Conservation (phyloP, 2,797 vertebrate species). For the Falco columbarius region DNA sequence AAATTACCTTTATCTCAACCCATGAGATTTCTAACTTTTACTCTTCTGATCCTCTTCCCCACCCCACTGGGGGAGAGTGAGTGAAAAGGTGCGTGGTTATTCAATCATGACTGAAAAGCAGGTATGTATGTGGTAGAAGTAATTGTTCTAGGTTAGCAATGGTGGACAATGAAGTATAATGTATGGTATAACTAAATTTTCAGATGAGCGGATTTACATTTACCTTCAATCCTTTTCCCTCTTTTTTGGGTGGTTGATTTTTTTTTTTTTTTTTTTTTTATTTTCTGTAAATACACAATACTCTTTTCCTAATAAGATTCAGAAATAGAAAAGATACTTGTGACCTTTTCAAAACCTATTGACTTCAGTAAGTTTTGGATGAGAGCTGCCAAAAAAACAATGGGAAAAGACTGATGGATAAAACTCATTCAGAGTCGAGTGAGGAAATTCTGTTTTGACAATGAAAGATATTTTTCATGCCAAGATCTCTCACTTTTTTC, state of each 20-base stretch:
- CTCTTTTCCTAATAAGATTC: background rate
- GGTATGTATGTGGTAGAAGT: background rate
- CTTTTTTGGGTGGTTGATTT: too few species aligned
- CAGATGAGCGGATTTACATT: background rate
- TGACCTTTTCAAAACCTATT: background rate
- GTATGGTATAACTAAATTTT: background rate
- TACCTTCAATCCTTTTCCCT: background rate
- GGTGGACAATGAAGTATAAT: background rate
- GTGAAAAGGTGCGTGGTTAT: too few species aligned
- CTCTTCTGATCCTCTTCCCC: too few species aligned
- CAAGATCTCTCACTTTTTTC: background rate
- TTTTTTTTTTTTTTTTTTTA: background rate
- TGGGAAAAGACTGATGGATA: background rate
- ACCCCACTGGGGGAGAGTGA: too few species aligned
- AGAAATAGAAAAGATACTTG: background rate
- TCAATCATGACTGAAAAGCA: background rate
- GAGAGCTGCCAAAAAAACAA: background rate
- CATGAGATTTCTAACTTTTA: too few species aligned
- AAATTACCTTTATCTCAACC: too few species aligned
- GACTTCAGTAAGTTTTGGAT: background rate
- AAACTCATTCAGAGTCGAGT: background rate
- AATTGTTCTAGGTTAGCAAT: background rate
- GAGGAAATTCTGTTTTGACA: background rate
- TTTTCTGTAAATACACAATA: background rate
- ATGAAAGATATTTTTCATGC: background rate